Base-by-base conservation (phyloP, 2,888 invertebrate genomes). In the Cerastis leucographa region DNA sequence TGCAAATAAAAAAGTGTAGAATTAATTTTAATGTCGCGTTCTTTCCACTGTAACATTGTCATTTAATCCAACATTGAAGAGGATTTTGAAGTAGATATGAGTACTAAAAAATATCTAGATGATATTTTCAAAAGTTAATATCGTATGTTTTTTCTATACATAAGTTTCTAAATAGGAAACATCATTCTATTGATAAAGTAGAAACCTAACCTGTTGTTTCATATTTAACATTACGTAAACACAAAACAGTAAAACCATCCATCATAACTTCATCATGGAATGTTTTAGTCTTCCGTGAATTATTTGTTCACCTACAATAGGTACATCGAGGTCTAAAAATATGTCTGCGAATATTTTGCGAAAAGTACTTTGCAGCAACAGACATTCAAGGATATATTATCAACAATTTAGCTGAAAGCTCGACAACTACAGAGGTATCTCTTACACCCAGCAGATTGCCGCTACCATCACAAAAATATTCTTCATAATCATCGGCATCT, bases 1-100 rank as follows among this genome's bases (percentile, higher is more conserved):
- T 29, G 54, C 70, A 72, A 86, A 79, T 75, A 75, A 75, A 78
- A 69, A 62, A 61, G n/a, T 67, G 71, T 73, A 56, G 12, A 56
- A 68, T 54, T 40, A 17, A 71, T 74, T 82, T 72, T 56, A 71
- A 22, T 56, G 46, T 64, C 42, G 56, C 46, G 46, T 74, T 54
- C 19, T 54, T 62, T 19, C 12, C n/a, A 42, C 12, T 59, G 22
- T 66, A 62, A 40, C 25, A 69, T 51, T 54, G 35, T 56, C 40
- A 65, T 51, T 82, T 56, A 25, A 56, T 11, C 40, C 49, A 40
- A 54, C 29, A 25, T 54, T 14, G 19, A 66, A 29, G 7, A 46
- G 11, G 22, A 66, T 56, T 29, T 29, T 22, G n/a, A 46, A 46
- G 35, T 14, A 25, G 35, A 64, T 66, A 54, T 1, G 17, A 22